These are phyloP conservation scores for Idaea straminata DNA, from an alignment of 2,888 invertebrate species.

Conservation along the genomic window DNA sequence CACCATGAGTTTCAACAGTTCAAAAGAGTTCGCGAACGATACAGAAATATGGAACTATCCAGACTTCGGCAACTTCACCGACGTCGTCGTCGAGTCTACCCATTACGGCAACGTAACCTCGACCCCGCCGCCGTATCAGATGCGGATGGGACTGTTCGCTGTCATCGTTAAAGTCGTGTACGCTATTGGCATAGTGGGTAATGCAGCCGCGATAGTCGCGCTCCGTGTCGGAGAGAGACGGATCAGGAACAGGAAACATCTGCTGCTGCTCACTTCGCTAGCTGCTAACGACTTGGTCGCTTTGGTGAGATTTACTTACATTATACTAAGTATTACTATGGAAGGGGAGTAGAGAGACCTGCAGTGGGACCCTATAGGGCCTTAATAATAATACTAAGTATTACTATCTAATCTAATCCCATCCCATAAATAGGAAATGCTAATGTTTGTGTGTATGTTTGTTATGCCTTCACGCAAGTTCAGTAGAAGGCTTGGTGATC, in stretches of 20 bases:
- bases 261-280: conserved; percentile 88
- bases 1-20: not conserved
- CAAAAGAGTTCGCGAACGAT: not conserved
- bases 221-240: conserved; percentile 85
- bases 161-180: conserved; percentile 79
- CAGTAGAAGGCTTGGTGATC: too few relatives aligned
- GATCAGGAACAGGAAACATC: conserved; percentile 88
- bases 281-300: conserved; percentile 90
- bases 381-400: too few relatives aligned
- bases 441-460: too few relatives aligned
- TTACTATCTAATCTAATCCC: too few relatives aligned
- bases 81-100: not conserved
- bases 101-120: conserved; percentile 9
- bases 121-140: conserved; percentile 6
- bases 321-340: too few relatives aligned
- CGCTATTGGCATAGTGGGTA: conserved; percentile 85
- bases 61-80: conserved; percentile 8
- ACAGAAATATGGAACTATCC: not conserved
- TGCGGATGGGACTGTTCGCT: conserved; percentile 32
- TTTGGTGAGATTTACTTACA: conserved; percentile 46
- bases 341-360: too few relatives aligned
- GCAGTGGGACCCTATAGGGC: too few relatives aligned
- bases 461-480: too few relatives aligned
- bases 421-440: too few relatives aligned
- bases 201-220: conserved; percentile 87